Evolutionary conservation across 37 sponge, comb jelly and placozoan genomes (phyloP).

Genomic region (Ephydatia muelleri): DNA sequence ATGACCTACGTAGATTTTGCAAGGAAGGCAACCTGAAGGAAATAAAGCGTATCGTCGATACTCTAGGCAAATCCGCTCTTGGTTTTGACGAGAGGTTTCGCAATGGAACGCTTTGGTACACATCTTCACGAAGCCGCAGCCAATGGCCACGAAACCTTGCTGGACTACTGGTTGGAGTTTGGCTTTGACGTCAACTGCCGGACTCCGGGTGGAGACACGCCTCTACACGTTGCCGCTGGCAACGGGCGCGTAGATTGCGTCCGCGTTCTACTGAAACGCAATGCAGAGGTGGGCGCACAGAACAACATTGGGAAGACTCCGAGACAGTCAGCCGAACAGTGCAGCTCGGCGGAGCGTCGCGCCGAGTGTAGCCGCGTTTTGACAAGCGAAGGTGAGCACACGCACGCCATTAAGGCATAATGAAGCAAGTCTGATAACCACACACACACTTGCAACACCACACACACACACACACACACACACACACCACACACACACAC

Average conservation of each 20-base stretch:
- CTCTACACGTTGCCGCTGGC: constrained; percentile 79
- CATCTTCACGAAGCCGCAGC: constrained; percentile 79
- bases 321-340: constrained; percentile 62
- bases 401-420: too few relatives aligned
- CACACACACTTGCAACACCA: too few relatives aligned
- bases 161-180: constrained; percentile 42
- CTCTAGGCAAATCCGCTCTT: background rate
- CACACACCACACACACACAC: too few relatives aligned
- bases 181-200: constrained; percentile 50
- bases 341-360: too few relatives aligned
- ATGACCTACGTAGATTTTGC: constrained; percentile 46
- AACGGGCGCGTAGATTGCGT: constrained; percentile 75
- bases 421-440: too few relatives aligned
- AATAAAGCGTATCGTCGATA: constrained; percentile 47
- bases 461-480: too few relatives aligned
- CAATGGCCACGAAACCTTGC: constrained; percentile 50
- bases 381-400: constrained; percentile 50
- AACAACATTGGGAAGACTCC: constrained; percentile 81
- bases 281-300: constrained; percentile 52
- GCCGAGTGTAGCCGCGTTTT: background rate
- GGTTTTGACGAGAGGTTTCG: constrained; percentile 35
- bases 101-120: constrained; percentile 78
- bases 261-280: constrained; percentile 39
- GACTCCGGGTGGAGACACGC: constrained; percentile 81
- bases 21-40: constrained; percentile 58